Evolutionary conservation across 2,797 vertebrate genomes (phyloP), one percentile per base, ranked within the genome.

Genomic region (Allobates femoralis): DNA sequence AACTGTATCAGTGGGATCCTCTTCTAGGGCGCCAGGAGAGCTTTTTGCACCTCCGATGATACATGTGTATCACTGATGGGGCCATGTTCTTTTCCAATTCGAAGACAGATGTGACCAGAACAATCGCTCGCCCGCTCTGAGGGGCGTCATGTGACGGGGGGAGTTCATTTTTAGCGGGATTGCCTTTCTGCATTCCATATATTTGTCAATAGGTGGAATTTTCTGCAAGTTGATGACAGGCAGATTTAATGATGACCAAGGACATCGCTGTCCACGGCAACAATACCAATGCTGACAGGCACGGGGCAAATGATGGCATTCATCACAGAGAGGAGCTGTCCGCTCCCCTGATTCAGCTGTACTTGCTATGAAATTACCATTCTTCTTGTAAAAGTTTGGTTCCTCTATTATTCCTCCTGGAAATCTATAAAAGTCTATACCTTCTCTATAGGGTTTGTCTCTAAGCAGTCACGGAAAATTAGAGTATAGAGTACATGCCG

Each of bases 1-100:
- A 87, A 83, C 75, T 23, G 50, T 69, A 87, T 66, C 64, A 69
- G 80, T 3, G 60, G 62, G 53, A 78, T 78, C 86, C 81, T 69
- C 41, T 60, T 73, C 26, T 69, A 78, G 85, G 18, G 71, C 21
- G 53, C 14, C 75, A 37, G 51, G 30, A 34, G 53, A 87, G 14
- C 51, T 69, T 83, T 71, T 60, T 83, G 60, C 56, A 66, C 79
- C 77, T 75, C 80, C 32, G 60, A 28, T 82, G 85, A 86, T 56
- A 77, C 41, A 30, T 69, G 73, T 67, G 28, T 75, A 64, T 81
- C 46, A 10, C 58, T n/a, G 34, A 81, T 21, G 10, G 55, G 55
- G 67, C 46, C 62, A 34, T 30, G 64, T 23, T 32, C 26, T 60
- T 51, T 71, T 85, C 67, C 53, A 41, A 23, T 21, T 60, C 60